These are phyloP conservation scores for Leucopsar rothschildi DNA, from an alignment of 2,113 vertebrate species.

Conservation along the genomic window DNA sequence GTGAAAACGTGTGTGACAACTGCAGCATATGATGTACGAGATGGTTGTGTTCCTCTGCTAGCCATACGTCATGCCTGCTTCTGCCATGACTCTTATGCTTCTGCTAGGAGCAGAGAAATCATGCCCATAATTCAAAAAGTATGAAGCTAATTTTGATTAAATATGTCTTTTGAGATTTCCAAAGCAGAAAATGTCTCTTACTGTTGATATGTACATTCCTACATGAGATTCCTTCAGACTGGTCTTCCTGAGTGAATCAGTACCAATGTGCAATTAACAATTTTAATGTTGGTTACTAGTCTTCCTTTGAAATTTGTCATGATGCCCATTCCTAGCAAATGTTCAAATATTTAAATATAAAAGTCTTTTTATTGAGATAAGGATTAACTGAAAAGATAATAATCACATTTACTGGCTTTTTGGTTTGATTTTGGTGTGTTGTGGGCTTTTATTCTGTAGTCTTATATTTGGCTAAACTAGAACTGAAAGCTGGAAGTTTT, in stretches of 20 bases:
- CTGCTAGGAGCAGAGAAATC: not conserved
- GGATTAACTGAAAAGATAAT: not conserved
- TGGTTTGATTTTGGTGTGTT: not conserved
- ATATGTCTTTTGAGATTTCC: not conserved
- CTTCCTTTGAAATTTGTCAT: not conserved
- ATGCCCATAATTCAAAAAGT: not conserved
- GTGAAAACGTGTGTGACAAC: conserved; percentile 16
- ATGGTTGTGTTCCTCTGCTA: not conserved
- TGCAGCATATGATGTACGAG: conserved; percentile 10
- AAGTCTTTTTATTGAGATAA: not conserved
- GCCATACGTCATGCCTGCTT: not conserved
- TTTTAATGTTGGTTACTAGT: not conserved
- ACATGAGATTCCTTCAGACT: not conserved
- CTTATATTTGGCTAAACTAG: not conserved
- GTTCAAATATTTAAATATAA: not conserved
- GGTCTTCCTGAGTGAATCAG: not conserved
- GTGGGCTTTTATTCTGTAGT: rapidly evolving
- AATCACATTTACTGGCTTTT: not conserved
- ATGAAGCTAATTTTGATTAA: not conserved
- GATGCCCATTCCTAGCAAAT: not conserved
- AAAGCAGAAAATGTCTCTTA: not conserved
- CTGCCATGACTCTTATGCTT: not conserved
- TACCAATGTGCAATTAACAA: not conserved
- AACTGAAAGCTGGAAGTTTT: not conserved
- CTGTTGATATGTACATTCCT: not conserved